Base-by-base conservation (phyloP, 2,888 invertebrate species). In the Ochropacha duplaris region DNA sequence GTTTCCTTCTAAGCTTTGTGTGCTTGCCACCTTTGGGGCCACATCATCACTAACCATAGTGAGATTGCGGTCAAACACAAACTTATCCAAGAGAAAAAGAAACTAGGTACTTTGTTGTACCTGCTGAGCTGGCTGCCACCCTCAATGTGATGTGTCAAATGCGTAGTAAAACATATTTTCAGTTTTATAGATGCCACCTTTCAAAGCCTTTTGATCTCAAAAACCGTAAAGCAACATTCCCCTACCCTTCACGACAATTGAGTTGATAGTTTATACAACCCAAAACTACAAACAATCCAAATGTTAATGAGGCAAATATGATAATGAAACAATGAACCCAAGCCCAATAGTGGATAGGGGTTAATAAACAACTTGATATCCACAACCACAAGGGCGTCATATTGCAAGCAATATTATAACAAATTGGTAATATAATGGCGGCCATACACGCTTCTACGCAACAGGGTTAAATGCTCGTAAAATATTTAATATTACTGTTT, bases 331-430 rank as follows among this genome's bases (percentile, higher is more conserved):
- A 19, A 44, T 44, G 44, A 22, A 31, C 31, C 19, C 22, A 31
- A 16, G 34, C 31, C 52, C 19, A 31, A 22, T 28, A 12, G 31
- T 31, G 50, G 16, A 50, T 8, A 19, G 44, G 19, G 19, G 44
- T 19, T 19, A 44, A 44, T 44, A 44, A 44, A 44, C 44, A 44
- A 44, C 44, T 19, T 44, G 44, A 44, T 44, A n/a, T 44, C 11
- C 36, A 36, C 16, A 39, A 39, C 44, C 44, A 11, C 52, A 22
- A 31, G 12, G 31, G 22, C 52, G 52, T 31, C 22, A 22, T 19
- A 71, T 57, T 62, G 67, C 62, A 66, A 70, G 68, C 71, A 66
- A 66, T 58, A 69, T 64, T 59, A 65, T 69, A 70, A 70, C 71
- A 72, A 65, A 74, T 71, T 68, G 59, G 58, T 50, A 54, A 54